Conservation (phyloP, 2,797 vertebrate genomes). For the Heteromormyrus szaboi region DNA sequence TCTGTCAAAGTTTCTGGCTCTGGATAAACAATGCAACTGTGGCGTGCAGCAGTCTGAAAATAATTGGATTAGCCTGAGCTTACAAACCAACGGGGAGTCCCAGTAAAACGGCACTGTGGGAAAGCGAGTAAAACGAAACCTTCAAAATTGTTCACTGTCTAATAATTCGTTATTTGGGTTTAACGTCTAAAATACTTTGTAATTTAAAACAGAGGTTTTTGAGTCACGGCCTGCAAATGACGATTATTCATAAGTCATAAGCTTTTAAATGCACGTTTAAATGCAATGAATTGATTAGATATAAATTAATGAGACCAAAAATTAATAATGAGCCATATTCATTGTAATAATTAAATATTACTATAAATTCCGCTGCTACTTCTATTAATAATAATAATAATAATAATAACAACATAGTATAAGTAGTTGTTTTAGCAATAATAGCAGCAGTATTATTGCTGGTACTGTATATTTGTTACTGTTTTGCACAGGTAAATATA, state of each 20-base stretch:
- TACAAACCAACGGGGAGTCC: constrained; percentile 72
- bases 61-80: constrained; percentile 99
- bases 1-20: constrained; percentile 79
- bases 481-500: not conserved
- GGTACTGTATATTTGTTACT: not conserved
- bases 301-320: not conserved
- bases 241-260: not conserved
- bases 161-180: not conserved
- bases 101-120: constrained; percentile 32
- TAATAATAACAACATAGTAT: not conserved
- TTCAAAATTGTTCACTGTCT: constrained; percentile 5
- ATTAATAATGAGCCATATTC: not conserved
- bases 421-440: not conserved
- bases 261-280: not conserved
- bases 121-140: constrained; percentile 19
- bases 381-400: not conserved
- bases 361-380: not conserved
- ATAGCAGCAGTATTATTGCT: not conserved
- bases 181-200: not conserved
- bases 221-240: not conserved
- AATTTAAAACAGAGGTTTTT: not conserved
- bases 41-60: constrained; percentile 93
- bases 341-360: not conserved
- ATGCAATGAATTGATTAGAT: not conserved
- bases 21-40: constrained; percentile 96